phyloP scores from a whole-genome alignment of 2,797 vertebrate genomes.

The Thamnophis elegans region DNA sequence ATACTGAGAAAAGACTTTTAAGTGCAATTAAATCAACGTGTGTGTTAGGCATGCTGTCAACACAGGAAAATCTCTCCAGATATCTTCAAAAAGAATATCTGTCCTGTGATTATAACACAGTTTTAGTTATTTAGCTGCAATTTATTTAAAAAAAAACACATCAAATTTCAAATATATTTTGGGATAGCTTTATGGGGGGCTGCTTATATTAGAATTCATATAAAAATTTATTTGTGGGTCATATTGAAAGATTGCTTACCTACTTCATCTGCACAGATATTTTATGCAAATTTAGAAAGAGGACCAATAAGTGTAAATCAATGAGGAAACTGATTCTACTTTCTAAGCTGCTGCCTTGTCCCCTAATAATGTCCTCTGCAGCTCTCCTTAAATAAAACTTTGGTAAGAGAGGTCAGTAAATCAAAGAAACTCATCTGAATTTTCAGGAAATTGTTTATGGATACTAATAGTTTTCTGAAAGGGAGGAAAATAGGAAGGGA shows the following conservation, averaged over 20 bases:
- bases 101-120: background rate
- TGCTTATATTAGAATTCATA: background rate
- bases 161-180: background rate
- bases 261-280: background rate
- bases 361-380: background rate
- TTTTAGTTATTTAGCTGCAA: background rate
- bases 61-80: background rate
- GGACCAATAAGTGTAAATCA: background rate
- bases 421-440: background rate
- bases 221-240: background rate
- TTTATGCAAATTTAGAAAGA: background rate
- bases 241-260: background rate
- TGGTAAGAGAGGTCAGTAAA: background rate
- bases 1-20: background rate
- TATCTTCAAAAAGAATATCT: background rate
- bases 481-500: too few species aligned
- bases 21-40: background rate
- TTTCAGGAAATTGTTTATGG: background rate
- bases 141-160: too few species aligned
- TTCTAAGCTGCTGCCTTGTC: background rate
- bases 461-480: background rate
- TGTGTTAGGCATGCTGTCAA: background rate
- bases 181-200: background rate
- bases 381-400: background rate
- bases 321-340: background rate